These are phyloP conservation scores for Colossoma macropomum DNA, from an alignment of 2,113 vertebrate genomes.

Conservation along the genomic window DNA sequence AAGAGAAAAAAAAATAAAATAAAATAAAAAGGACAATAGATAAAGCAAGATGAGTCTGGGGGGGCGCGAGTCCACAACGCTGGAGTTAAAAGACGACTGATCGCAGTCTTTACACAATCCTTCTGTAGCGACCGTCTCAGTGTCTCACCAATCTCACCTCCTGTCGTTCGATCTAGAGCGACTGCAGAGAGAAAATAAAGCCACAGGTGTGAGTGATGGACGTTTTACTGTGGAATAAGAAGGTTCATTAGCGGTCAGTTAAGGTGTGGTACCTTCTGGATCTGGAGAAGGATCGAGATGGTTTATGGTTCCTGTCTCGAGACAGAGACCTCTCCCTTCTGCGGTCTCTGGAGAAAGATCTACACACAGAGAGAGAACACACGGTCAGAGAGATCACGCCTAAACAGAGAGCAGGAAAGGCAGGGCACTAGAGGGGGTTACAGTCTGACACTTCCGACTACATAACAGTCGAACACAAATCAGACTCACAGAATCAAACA, in stretches of 20 bases:
- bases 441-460: too few species aligned
- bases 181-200: constrained; percentile 67
- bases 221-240: too few species aligned
- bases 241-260: too few species aligned
- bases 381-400: background rate
- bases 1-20: constrained; percentile 44
- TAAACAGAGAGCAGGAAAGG: background rate
- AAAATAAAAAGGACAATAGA: constrained; percentile 15
- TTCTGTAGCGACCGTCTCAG: constrained; percentile 15
- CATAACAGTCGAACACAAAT: too few species aligned
- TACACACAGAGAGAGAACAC: constrained; percentile 56
- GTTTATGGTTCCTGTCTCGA: constrained; percentile 96
- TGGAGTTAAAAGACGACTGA: constrained; percentile 60
- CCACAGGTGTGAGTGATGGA: too few species aligned
- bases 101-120: constrained; percentile 49
- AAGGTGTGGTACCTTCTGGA: constrained; percentile 87
- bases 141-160: constrained; percentile 75
- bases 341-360: constrained; percentile 97
- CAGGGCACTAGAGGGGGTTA: too few species aligned
- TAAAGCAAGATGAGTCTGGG: constrained; percentile 37
- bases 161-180: constrained; percentile 97
- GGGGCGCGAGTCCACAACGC: constrained; percentile 59
- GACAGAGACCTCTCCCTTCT: constrained; percentile 96
- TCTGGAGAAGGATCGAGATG: constrained; percentile 95
- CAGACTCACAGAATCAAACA: too few species aligned